Conservation (phyloP, 2,797 vertebrate species). For the Coregonus sp. region DNA sequence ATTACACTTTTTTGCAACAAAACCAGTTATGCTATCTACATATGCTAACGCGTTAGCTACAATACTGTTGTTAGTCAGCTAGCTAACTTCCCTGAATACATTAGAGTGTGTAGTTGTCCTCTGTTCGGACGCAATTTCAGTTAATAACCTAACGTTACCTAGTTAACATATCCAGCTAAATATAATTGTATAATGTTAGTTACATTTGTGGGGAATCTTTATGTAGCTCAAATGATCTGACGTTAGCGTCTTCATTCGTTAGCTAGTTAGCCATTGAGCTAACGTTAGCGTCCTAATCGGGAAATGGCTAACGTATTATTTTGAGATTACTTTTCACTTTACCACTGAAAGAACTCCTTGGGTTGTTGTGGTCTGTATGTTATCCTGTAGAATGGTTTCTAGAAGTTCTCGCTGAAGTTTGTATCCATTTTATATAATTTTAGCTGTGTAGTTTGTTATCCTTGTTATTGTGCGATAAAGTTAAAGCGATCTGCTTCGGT, state of each 20-base stretch:
- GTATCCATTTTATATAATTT: slow-evolving; percentile 60
- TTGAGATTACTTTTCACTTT: slow-evolving; percentile 43
- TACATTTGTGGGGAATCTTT: too few relatives aligned
- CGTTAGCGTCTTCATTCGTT: neutral
- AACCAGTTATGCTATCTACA: too few relatives aligned
- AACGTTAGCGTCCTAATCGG: slow-evolving; percentile 17
- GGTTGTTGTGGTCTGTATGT: slow-evolving; percentile 33
- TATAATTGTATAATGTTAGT: neutral
- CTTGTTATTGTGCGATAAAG: slow-evolving; percentile 79
- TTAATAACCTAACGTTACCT: neutral
- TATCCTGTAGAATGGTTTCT: slow-evolving; percentile 32
- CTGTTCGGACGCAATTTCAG: neutral
- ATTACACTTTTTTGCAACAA: too few relatives aligned
- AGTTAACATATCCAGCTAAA: neutral
- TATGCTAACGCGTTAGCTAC: too few relatives aligned
- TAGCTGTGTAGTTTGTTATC: slow-evolving; percentile 50
- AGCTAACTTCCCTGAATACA: slow-evolving; percentile 32
- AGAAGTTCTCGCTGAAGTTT: slow-evolving; percentile 37
- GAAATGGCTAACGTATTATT: slow-evolving; percentile 21
- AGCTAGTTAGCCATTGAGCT: slow-evolving; percentile 49
- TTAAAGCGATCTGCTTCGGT: slow-evolving; percentile 71
- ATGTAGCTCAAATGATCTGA: too few relatives aligned
- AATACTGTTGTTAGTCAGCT: neutral
- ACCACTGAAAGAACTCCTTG: slow-evolving; percentile 61
- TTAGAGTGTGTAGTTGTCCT: neutral